Evolutionary conservation across 2,113 vertebrate genomes (phyloP).

Genomic region (Corapipo altera): DNA sequence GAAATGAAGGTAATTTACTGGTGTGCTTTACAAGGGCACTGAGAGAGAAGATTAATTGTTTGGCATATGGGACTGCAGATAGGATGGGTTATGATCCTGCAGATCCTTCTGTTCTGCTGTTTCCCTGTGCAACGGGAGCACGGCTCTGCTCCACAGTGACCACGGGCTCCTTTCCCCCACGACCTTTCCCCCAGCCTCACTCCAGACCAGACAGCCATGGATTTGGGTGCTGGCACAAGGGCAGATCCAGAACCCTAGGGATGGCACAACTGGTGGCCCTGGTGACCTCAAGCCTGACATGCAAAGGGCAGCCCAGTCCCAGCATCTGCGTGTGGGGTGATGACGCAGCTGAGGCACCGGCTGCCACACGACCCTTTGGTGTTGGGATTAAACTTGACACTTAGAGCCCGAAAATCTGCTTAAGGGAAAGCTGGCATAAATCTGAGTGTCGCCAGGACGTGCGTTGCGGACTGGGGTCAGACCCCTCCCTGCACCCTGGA

Average conservation of each 20-base stretch:
- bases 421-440: neutral
- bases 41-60: neutral
- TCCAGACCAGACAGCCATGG: fast-evolving
- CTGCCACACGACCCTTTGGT: neutral
- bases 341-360: neutral
- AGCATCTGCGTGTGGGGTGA: fast-evolving
- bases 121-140: fast-evolving
- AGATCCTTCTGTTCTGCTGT: neutral
- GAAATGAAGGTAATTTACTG: neutral
- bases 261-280: fast-evolving
- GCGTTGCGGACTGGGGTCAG: neutral
- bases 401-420: neutral
- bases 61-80: neutral
- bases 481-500: neutral
- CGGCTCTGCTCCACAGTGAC: fast-evolving
- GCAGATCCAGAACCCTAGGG: neutral
- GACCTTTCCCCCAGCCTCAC: fast-evolving
- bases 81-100: neutral
- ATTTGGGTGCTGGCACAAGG: no score
- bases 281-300: neutral
- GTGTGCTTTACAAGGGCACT: neutral
- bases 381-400: neutral
- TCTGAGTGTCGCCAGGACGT: neutral
- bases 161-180: fast-evolving
- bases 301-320: neutral